phyloP scores from a whole-genome alignment of 2,797 vertebrate species.

The Tenualosa thibaudeaui region DNA sequence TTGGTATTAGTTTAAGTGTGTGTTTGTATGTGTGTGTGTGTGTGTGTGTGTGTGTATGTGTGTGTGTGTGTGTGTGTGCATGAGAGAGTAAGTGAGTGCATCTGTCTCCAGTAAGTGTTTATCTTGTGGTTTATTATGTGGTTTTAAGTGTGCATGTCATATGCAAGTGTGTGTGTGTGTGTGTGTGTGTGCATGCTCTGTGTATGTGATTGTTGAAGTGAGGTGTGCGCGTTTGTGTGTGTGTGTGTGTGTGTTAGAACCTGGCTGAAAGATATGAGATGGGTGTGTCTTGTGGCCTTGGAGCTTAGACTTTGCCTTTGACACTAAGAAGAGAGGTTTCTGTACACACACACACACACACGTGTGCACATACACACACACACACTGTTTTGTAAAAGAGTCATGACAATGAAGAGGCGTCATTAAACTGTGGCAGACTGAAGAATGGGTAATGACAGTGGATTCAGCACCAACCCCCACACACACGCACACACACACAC shows the following conservation, averaged over 20 bases:
- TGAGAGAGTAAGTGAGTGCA: background rate
- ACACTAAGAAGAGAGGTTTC: too few relatives aligned
- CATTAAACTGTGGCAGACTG: too few relatives aligned
- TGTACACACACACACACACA: constrained; percentile 36
- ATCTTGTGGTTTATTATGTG: background rate
- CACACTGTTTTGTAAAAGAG: too few relatives aligned
- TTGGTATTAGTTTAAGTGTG: background rate
- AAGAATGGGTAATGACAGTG: too few relatives aligned
- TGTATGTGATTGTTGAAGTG: background rate
- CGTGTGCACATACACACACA: background rate
- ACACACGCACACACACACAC: background rate
- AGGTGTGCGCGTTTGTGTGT: too few relatives aligned
- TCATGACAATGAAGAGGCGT: too few relatives aligned
- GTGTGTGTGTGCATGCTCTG: background rate
- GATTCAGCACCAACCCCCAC: too few relatives aligned
- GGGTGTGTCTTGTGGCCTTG: too few relatives aligned
- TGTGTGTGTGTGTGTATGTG: background rate
- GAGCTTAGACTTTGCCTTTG: too few relatives aligned
- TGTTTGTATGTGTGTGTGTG: background rate
- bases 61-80: background rate
- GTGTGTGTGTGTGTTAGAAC: too few relatives aligned
- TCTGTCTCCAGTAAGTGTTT: background rate
- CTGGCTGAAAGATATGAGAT: too few relatives aligned
- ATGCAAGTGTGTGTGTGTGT: background rate
- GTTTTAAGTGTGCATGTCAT: background rate